A percentile compares a stretch with the other conserved stretches of the same genome.
phyloP scores from a whole-genome alignment of 2,888 invertebrate genomes.

The Meloe dianella region DNA sequence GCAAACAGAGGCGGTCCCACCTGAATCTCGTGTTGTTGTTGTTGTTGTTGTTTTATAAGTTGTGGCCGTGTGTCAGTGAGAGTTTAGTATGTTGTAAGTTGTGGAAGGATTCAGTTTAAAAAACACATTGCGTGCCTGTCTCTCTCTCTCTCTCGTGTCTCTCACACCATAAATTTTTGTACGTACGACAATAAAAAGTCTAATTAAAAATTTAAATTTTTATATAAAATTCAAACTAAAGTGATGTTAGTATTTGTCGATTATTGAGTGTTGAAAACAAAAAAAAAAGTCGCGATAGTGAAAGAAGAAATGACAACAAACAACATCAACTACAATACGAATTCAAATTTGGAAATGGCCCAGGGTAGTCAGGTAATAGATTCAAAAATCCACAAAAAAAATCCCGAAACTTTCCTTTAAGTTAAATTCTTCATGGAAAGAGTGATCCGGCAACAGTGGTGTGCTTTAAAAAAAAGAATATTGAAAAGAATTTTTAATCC shows the following conservation, averaged over 20 bases:
- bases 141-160: too few relatives aligned
- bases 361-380: slow-evolving; percentile 60
- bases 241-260: background rate
- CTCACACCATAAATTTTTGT: background rate
- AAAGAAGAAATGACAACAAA: slow-evolving; percentile 38
- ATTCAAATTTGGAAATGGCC: slow-evolving; percentile 63
- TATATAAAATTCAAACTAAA: background rate
- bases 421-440: background rate
- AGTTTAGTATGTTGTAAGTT: background rate
- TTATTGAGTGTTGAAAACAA: background rate
- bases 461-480: background rate
- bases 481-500: background rate
- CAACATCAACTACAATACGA: slow-evolving; percentile 59
- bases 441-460: background rate
- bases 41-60: slow-evolving; percentile 2
- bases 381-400: background rate
- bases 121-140: background rate
- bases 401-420: background rate
- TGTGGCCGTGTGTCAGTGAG: background rate
- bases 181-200: background rate
- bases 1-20: slow-evolving; percentile 5
- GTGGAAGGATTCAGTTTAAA: slow-evolving; percentile 9
- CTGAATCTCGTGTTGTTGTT: slow-evolving; percentile 10
- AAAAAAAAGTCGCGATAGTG: background rate
- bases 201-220: too few relatives aligned